Evolutionary conservation across 2,888 invertebrate genomes (phyloP).

Genomic region (Allolobophora icterica): DNA sequence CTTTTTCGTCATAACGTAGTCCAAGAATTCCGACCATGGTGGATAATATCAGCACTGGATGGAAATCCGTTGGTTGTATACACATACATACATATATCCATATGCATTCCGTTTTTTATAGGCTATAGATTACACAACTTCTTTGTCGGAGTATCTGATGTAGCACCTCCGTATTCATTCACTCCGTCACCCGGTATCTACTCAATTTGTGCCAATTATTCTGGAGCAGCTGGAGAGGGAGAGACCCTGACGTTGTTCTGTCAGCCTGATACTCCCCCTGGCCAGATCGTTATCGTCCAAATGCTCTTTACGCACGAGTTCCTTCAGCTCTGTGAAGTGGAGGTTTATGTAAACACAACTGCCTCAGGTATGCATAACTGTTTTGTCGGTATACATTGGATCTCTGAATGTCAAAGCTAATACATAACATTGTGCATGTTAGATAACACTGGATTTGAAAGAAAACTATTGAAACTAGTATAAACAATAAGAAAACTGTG

Average conservation of each 20-base stretch:
- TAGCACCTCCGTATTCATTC: not conserved
- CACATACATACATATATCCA: too few species aligned
- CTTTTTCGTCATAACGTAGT: too few species aligned
- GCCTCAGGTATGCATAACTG: not conserved
- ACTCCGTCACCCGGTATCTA: not conserved
- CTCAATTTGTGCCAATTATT: constrained; percentile 18
- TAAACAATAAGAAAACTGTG: too few species aligned
- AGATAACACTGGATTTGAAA: too few species aligned
- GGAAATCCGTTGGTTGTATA: too few species aligned
- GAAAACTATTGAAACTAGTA: too few species aligned
- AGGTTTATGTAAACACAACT: constrained; percentile 5
- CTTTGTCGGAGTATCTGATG: not conserved
- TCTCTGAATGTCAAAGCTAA: not conserved
- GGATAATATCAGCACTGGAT: too few species aligned
- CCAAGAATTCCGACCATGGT: too few species aligned
- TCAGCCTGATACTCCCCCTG: not conserved
- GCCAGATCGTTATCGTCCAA: not conserved
- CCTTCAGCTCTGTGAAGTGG: not conserved
- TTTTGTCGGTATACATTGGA: not conserved
- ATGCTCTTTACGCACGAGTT: not conserved
- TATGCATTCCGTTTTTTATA: not conserved
- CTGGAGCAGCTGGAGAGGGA: not conserved
- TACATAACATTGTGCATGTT: too few species aligned
- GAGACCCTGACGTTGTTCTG: not conserved
- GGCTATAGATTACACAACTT: not conserved